These are phyloP conservation scores for Mallotus villosus DNA, from an alignment of 2,797 vertebrate species.

Conservation along the genomic window DNA sequence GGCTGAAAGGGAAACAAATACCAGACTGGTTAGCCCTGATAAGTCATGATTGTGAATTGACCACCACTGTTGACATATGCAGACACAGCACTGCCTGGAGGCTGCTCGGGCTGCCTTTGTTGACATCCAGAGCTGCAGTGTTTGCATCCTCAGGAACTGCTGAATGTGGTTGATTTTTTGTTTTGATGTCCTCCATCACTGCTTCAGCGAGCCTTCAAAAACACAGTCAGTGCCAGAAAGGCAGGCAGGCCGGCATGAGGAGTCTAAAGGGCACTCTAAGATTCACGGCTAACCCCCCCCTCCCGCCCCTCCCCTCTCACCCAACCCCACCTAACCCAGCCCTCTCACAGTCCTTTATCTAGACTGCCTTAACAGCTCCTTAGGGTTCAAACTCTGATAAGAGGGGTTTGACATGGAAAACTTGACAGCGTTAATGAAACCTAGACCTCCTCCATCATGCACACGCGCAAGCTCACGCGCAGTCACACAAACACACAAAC, in stretches of 20 bases:
- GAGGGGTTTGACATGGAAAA: slow-evolving; percentile 33
- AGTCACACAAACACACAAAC: neutral
- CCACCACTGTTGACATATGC: neutral
- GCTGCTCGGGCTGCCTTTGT: slow-evolving; percentile 34
- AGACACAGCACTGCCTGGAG: neutral
- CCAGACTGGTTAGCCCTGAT: neutral
- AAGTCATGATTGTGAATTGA: neutral
- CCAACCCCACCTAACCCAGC: slow-evolving; percentile 20
- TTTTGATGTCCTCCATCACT: slow-evolving; percentile 58
- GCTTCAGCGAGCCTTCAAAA: slow-evolving; percentile 62
- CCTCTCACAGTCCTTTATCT: slow-evolving; percentile 53
- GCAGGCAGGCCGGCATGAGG: slow-evolving; percentile 56
- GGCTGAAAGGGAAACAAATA: neutral
- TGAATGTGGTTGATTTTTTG: slow-evolving; percentile 59
- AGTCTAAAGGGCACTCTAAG: slow-evolving; percentile 65
- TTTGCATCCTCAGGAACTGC: slow-evolving; percentile 64
- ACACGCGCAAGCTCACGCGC: neutral
- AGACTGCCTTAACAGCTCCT: slow-evolving; percentile 35
- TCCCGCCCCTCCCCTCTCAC: slow-evolving; percentile 20
- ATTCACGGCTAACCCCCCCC: slow-evolving; percentile 28
- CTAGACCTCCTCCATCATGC: neutral
- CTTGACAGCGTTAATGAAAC: neutral
- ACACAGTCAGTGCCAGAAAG: slow-evolving; percentile 55
- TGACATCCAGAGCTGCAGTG: slow-evolving; percentile 49
- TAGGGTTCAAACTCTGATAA: slow-evolving; percentile 39